Percentiles rank a stretch among this genome's conserved stretches.
Conservation (phyloP, 2,797 vertebrate species). For the Triplophysa yarkandensis region DNA sequence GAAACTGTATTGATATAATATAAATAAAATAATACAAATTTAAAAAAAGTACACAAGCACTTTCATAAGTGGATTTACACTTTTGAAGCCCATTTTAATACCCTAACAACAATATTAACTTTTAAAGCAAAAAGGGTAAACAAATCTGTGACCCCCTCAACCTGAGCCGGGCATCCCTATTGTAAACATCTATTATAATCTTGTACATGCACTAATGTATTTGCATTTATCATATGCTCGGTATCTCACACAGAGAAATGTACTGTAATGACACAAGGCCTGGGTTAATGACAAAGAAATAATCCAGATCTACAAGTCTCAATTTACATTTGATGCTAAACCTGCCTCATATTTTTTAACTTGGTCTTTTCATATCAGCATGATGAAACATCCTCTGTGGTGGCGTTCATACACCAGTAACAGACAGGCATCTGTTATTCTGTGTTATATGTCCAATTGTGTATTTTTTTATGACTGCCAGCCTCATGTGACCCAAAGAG, state of each 20-base stretch:
- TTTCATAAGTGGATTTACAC: slow-evolving; percentile 17
- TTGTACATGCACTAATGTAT: not conserved
- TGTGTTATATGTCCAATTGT: not conserved
- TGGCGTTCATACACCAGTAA: not conserved
- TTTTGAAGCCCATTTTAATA: too few relatives aligned
- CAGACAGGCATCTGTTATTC: not conserved
- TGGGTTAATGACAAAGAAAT: slow-evolving; percentile 10
- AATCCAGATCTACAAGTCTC: slow-evolving; percentile 31
- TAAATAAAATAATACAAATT: too few relatives aligned
- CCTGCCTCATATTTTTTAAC: slow-evolving; percentile 35
- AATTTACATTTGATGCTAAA: slow-evolving; percentile 31
- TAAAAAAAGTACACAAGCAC: too few relatives aligned
- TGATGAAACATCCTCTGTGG: not conserved
- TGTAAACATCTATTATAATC: slow-evolving; percentile 2
- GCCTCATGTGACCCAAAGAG: too few relatives aligned
- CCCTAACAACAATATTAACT: too few relatives aligned
- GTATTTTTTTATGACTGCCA: not conserved
- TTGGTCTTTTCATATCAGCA: slow-evolving; percentile 3
- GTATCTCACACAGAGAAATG: not conserved
- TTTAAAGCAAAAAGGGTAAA: too few relatives aligned
- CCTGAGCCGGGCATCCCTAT: too few relatives aligned
- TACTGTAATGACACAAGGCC: not conserved
- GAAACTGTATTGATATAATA: too few relatives aligned
- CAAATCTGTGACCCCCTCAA: too few relatives aligned
- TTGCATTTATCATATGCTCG: not conserved